phyloP scores from a whole-genome alignment of 35 echinoderm and acorn worm genomes.

The Acanthaster planci region DNA sequence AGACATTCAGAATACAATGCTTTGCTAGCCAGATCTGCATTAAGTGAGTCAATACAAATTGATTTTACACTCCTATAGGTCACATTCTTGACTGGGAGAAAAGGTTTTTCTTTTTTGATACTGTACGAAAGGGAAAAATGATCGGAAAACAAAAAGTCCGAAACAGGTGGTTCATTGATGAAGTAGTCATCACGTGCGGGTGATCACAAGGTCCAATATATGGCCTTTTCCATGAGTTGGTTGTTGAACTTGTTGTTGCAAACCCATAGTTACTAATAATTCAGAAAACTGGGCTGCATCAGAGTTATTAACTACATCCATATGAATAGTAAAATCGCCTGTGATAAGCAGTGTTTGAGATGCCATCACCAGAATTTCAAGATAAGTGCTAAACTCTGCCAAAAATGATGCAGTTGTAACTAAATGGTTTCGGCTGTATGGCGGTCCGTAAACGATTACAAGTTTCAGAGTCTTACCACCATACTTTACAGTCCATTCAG shows the following conservation, averaged over 20 bases:
- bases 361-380: conserved; percentile 9
- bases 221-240: conserved; percentile 34
- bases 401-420: conserved; percentile 7
- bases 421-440: not conserved
- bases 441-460: conserved; percentile 11
- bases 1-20: not conserved
- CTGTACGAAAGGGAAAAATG: not conserved
- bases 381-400: conserved; percentile 24
- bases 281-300: conserved; percentile 46
- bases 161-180: not conserved
- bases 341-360: conserved; percentile 29
- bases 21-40: not conserved
- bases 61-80: not conserved
- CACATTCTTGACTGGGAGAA: not conserved
- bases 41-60: not conserved
- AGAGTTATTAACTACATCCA: conserved; percentile 35
- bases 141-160: not conserved
- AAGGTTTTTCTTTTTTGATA: not conserved
- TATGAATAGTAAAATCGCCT: conserved; percentile 69
- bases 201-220: conserved; percentile 29
- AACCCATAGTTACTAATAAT: conserved; percentile 3
- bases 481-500: not conserved
- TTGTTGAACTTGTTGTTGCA: conserved; percentile 12
- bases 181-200: not conserved
- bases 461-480: not conserved